Evolutionary conservation across 2,888 invertebrate species (phyloP), one percentile per base, ranked within the genome.

Genomic region (Drosophila testacea): DNA sequence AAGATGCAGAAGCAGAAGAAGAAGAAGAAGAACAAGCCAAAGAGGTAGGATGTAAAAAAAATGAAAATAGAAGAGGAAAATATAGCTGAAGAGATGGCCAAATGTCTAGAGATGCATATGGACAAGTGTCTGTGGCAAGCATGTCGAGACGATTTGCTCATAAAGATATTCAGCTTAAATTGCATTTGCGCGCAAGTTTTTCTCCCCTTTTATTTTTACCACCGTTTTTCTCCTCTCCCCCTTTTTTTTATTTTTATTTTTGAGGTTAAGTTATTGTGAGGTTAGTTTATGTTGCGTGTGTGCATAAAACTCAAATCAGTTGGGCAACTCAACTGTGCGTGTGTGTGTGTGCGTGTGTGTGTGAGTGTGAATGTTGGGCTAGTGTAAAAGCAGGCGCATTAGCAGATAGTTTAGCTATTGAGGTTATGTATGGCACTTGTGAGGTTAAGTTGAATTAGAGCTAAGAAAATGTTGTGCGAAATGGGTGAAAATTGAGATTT

Each of bases 141-240:
- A 50, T 50, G 50, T 50, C 50, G 50, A 44, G 61, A 55, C 55
- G 42, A 61, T 56, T 51, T 61, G 44, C 70, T 66, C 57, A 66
- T 85, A 55, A 68, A 73, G 65, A 65, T 76, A 65, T 73, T 77
- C 64, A 54, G 79, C 57, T 67, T 83, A 81, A 79, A 79, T 78
- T 81, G 84, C 76, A 76, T 79, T 83, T 67, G 59, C 41, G 32
- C 30, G 46, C 56, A 13, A 22, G 30, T 44, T 64, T 75, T 56
- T 52, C 42, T 34, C n/a, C 34, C 22, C 7, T 6, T 32, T 32
- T 13, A 10, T 42, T 52, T 51, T 36, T n/a, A 28, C 22, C 34
- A 6, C 27, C 5, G 7, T 27, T 28, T 28, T 47, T 10, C 22
- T 11, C n/a, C 4, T 1, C 10, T 2, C n/a, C 10, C 11, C 46